These are phyloP conservation scores for Austrolebias charrua DNA, from an alignment of 2,797 vertebrate genomes.

Conservation along the genomic window DNA sequence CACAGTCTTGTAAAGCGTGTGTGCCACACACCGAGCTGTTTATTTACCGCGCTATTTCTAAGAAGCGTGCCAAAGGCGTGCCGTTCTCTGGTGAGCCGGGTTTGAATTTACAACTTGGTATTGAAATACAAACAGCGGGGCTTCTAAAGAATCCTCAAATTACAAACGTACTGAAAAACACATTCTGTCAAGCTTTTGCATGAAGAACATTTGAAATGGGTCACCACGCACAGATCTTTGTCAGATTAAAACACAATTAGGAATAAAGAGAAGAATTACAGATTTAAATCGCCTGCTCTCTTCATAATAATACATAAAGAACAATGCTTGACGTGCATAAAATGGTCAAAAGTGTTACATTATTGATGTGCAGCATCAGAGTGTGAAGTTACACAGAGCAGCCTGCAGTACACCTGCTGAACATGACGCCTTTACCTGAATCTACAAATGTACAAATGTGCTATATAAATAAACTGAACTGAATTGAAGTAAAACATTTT, in stretches of 20 bases:
- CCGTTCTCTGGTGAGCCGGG: neutral
- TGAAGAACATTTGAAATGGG: neutral
- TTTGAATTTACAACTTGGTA: neutral
- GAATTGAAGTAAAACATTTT: too few species aligned
- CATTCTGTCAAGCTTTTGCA: neutral
- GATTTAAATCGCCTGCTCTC: neutral
- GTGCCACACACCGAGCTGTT: constrained; percentile 1
- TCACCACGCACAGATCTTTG: neutral
- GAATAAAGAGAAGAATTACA: constrained; percentile 3
- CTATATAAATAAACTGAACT: too few species aligned
- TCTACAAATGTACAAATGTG: neutral
- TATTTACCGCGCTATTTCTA: constrained; percentile 20
- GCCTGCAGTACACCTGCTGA: neutral
- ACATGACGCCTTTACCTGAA: neutral
- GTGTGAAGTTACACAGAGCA: constrained; percentile 10
- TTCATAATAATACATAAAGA: neutral
- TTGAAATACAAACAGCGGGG: constrained; percentile 6
- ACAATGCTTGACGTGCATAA: neutral
- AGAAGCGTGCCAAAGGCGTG: neutral
- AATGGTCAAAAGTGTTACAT: constrained; percentile 30
- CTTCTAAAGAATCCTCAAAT: constrained; percentile 3
- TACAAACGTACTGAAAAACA: constrained; percentile 7
- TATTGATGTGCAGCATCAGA: constrained; percentile 28
- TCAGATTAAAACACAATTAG: constrained; percentile 18
- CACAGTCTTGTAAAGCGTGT: constrained; percentile 6